Evolutionary conservation across 2,113 vertebrate genomes (phyloP), one percentile per base, ranked within the genome.

Genomic region (Vulpes lagopus): DNA sequence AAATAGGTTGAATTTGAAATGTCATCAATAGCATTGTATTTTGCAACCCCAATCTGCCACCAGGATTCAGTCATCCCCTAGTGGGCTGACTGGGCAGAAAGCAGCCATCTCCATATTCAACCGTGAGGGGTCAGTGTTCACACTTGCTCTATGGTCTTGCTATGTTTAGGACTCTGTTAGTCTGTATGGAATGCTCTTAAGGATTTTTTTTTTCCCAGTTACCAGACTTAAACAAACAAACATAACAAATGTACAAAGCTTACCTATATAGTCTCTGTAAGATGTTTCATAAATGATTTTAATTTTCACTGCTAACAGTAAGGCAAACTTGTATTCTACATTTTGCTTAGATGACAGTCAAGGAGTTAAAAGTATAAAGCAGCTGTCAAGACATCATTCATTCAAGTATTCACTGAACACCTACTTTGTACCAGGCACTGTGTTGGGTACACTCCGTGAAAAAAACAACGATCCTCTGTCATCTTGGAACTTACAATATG

Each of bases 121-220:
- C 97, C 98, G 64, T 12, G 25, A 97, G 98, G 74, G 97, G 98
- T 96, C 98, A 97, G 95, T 97, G 92, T 95, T 59, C 96, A 62
- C 96, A 95, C 69, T 89, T 1, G 12, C 88, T 91, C 82, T 19
- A 0, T 2, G 17, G 16, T 84, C 85, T 76, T 16, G n/a, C 65
- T 12, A 11, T 0, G 0, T 5, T 25, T 2, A 2, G 1, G 49
- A 8, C 35, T 19, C 0, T 55, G 10, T 49, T 16, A 0, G 88
- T 22, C 73, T 22, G 2, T 32, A 10, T 30, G 79, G 74, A 96
- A 76, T 51, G 79, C 17, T 83, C 9, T 73, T 49, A 22, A 0
- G n/a, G 59, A 53, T 19, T 17, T 76, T 35, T 27, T 65, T 60
- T 25, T 65, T 7, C 8, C 16, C 38, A 78, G n/a, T 20, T 69